Evolutionary conservation across 1,140 invertebrate species (phyloP).

Genomic region (Agrypnia vestita): DNA sequence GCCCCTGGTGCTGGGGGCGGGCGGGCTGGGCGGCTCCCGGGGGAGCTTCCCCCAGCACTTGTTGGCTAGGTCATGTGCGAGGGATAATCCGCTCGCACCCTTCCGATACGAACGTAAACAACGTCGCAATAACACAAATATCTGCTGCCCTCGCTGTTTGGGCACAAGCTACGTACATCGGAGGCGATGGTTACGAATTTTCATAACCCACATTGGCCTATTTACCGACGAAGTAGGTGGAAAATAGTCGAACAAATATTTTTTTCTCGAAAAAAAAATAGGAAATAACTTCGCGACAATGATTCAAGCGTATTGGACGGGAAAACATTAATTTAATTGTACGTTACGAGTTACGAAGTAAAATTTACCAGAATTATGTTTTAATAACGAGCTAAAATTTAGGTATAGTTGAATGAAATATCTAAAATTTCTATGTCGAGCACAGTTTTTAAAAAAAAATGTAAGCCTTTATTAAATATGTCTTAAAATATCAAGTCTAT

Average conservation of each 20-base stretch:
- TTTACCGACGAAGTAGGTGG: constrained; percentile 8
- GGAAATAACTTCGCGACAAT: no score
- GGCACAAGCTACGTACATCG: constrained; percentile 2
- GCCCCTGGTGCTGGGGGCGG: constrained; percentile 13
- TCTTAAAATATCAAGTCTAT: no score
- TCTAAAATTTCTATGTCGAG: no score
- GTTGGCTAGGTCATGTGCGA: constrained; percentile 46
- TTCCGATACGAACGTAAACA: constrained; percentile 47
- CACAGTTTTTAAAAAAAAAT: no score
- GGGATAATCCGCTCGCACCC: constrained; percentile 22
- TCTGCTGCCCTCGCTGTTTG: constrained; percentile 23
- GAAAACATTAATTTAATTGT: no score
- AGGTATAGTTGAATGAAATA: no score
- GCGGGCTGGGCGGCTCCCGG: constrained; percentile 39
- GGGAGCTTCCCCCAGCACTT: constrained; percentile 46
- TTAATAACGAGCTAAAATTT: no score
- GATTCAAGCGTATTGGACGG: no score
- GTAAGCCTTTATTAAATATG: no score
- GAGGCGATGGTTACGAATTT: constrained; percentile 26
- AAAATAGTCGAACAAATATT: not conserved
- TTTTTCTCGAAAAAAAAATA: not conserved
- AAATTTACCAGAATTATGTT: no score
- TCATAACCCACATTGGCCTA: constrained; percentile 23
- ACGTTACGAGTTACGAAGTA: no score
- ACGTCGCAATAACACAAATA: constrained; percentile 35